Percentiles rank a stretch among this genome's conserved stretches.
Conservation (phyloP, 2,797 vertebrate genomes). For the Vespertilio murinus region DNA sequence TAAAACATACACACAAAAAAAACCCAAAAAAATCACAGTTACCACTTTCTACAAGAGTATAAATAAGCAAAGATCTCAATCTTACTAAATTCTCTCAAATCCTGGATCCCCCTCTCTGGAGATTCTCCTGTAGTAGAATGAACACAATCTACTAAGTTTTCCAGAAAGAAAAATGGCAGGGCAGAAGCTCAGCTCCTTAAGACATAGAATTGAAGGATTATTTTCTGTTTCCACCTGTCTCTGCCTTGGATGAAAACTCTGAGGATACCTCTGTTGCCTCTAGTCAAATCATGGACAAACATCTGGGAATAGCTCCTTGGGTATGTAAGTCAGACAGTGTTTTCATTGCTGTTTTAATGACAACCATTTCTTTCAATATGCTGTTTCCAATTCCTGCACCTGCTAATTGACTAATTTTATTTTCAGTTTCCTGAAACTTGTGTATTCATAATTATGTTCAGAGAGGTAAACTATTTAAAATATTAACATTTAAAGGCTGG, state of each 20-base stretch:
- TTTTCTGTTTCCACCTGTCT: not conserved
- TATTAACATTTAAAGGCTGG: conserved; percentile 62
- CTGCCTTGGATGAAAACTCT: not conserved
- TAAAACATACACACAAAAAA: no score
- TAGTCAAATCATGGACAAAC: not conserved
- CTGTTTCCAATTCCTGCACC: conserved; percentile 75
- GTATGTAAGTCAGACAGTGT: conserved; percentile 63
- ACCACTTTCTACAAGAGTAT: not conserved
- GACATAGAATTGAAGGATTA: not conserved
- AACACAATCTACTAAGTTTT: not conserved
- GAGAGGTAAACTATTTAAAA: conserved; percentile 74
- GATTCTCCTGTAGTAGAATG: not conserved
- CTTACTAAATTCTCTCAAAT: conserved; percentile 12
- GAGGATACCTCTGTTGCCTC: not conserved
- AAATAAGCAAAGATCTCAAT: not conserved
- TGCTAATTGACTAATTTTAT: conserved; percentile 82
- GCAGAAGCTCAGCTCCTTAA: not conserved
- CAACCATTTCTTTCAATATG: conserved; percentile 66
- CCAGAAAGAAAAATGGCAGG: not conserved
- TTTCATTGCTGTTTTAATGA: conserved; percentile 62
- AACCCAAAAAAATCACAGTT: no score
- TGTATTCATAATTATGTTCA: conserved; percentile 81
- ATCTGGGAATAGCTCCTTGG: conserved; percentile 68
- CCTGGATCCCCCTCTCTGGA: not conserved
- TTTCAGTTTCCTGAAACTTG: conserved; percentile 78